Evolutionary conservation across 2,113 vertebrate species (phyloP).

Genomic region (Ameiurus melas): DNA sequence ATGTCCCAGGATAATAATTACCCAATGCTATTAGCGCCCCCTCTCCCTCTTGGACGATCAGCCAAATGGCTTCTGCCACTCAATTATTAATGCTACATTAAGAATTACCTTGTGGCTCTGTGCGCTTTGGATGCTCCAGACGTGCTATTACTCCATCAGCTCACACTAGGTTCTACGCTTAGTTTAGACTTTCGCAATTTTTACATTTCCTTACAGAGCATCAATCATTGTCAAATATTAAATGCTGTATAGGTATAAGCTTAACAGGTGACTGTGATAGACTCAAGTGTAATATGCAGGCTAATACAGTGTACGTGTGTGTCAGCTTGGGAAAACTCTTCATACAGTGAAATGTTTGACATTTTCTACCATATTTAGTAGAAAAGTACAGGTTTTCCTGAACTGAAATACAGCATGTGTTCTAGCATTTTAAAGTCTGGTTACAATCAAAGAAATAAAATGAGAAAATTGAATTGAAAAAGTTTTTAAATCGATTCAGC

Average conservation of each 20-base stretch:
- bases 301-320: background rate
- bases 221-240: background rate
- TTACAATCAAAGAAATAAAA: background rate
- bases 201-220: conserved; percentile 5
- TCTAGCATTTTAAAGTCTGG: background rate
- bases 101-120: conserved; percentile 19
- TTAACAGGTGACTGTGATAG: background rate
- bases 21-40: conserved; percentile 16
- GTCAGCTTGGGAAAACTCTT: background rate
- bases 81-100: conserved; percentile 42
- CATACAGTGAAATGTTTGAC: background rate
- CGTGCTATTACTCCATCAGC: conserved; percentile 21
- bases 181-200: background rate
- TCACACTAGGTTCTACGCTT: background rate
- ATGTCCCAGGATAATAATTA: conserved; percentile 28
- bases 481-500: background rate
- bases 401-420: background rate
- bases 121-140: background rate
- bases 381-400: background rate
- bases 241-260: background rate
- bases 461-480: background rate
- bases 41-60: background rate
- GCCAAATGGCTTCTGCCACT: conserved; percentile 28
- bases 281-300: background rate
- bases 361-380: background rate